A percentile compares a stretch with the other conserved stretches of the same genome.
These are phyloP conservation scores for Mya arenaria DNA, from an alignment of 1,140 invertebrate genomes.

Conservation along the genomic window DNA sequence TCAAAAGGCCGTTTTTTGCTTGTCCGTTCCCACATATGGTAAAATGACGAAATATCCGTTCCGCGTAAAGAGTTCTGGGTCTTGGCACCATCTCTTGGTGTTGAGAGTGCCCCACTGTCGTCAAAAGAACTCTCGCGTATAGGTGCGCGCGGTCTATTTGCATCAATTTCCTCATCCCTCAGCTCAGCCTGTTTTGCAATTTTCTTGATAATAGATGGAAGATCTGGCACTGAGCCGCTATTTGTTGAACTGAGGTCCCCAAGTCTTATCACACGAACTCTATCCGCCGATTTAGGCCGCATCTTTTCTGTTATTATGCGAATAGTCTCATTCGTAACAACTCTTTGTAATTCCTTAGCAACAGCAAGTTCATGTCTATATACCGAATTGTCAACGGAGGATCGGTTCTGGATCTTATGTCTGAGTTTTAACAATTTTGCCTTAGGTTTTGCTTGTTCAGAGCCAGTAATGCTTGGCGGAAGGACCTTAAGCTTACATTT, in stretches of 20 bases:
- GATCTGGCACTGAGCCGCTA: constrained; percentile 42
- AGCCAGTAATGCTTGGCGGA: constrained; percentile 32
- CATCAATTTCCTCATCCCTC: not conserved
- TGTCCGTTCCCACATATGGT: constrained; percentile 39
- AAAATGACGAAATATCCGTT: constrained; percentile 34
- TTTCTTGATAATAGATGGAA: constrained; percentile 17
- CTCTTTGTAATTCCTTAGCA: constrained; percentile 16
- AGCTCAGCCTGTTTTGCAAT: constrained; percentile 16
- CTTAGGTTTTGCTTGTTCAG: constrained; percentile 5
- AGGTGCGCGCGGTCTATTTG: not conserved
- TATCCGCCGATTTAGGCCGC: constrained; percentile 32
- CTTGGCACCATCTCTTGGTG: constrained; percentile 17
- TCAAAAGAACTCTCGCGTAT: not conserved
- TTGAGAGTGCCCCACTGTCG: constrained; percentile 44
- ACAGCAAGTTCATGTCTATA: not conserved
- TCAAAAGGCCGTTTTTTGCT: constrained; percentile 33
- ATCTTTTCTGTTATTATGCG: not conserved
- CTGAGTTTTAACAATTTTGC: constrained; percentile 36
- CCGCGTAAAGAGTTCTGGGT: not conserved
- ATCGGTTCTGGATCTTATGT: constrained; percentile 3
- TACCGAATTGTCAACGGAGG: not conserved
- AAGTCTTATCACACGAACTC: not conserved
- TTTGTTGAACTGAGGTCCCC: constrained; percentile 27
- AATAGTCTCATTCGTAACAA: constrained; percentile 3
- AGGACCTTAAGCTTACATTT: constrained; percentile 42